A percentile compares a stretch with the other conserved stretches of the same genome.
phyloP scores from a whole-genome alignment of 2,113 vertebrate genomes.

The Polypterus bichir region DNA sequence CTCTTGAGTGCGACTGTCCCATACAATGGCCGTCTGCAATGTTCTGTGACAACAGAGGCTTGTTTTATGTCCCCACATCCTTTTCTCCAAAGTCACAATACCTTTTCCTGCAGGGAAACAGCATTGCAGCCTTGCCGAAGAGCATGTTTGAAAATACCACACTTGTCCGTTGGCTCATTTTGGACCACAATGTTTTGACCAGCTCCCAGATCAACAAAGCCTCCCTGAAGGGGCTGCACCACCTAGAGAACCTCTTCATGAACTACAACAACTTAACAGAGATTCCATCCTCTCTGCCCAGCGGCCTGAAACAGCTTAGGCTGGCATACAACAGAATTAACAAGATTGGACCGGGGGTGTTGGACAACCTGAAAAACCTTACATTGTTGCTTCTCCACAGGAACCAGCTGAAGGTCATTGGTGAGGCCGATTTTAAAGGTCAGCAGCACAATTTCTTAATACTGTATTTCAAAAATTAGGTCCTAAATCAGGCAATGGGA shows the following conservation, averaged over 20 bases:
- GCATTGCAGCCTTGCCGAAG: conserved; percentile 32
- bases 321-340: conserved; percentile 49
- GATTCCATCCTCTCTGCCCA: conserved; percentile 37
- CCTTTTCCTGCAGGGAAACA: conserved; percentile 54
- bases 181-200: conserved; percentile 48
- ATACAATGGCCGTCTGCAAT: conserved; percentile 52
- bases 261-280: conserved; percentile 46
- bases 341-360: conserved; percentile 28
- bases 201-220: conserved; percentile 25
- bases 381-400: conserved; percentile 52
- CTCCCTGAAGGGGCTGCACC: conserved; percentile 34
- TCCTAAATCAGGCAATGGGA: too few species aligned
- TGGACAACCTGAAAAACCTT: conserved; percentile 39
- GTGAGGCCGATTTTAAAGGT: conserved; percentile 40
- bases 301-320: conserved; percentile 44
- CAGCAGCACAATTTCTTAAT: not conserved
- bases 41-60: conserved; percentile 47
- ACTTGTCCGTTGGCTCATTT: conserved; percentile 45
- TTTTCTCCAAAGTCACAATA: conserved; percentile 41
- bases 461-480: too few species aligned
- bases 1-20: conserved; percentile 46
- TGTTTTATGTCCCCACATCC: conserved; percentile 24
- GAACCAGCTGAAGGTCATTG: conserved; percentile 41
- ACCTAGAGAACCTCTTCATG: conserved; percentile 43
- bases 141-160: conserved; percentile 34